Evolutionary conservation across 1,140 invertebrate species (phyloP), one percentile per base, ranked within the genome.

Genomic region (Drosophila pandora): DNA sequence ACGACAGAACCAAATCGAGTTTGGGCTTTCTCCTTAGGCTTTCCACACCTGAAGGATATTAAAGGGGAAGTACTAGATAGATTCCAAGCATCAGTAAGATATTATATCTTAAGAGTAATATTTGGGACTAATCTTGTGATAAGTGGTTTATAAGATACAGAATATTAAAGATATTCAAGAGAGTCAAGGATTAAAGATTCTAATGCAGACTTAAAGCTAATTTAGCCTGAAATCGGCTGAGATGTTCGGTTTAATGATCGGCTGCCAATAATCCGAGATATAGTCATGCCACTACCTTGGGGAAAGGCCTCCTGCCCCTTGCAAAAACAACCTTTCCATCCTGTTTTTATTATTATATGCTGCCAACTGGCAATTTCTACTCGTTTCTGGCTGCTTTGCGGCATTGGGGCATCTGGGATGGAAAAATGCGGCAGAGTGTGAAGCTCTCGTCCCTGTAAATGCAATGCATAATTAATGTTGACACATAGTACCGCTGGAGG

Each of bases 401-500:
- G 48, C 41, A 56, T 62, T 70, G 56, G 39, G 13, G 39, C 39
- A 32, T 34, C 30, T n/a, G 32, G 28, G 9, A 32, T 30, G 10
- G 13, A 39, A 53, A 58, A 10, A 28, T 32, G 61, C 39, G 30
- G 22, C 45, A 22, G n/a, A 23, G 30, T 37, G 55, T 49, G 48
- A 17, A 34, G 53, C 43, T 47, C 37, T 39, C 39, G 28, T 17
- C 32, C 50, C 37, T 32, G 41, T 43, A 41, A 53, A 37, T 41
- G 43, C 45, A 25, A 71, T 82, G 75, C 83, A 87, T 87, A 88
- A 88, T 87, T 88, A 79, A 87, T 87, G 81, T 88, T 79, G 75
- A 87, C 82, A 78, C 70, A 71, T 17, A 10, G 34, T n/a, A 10
- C 12, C 58, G 58, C 47, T 60, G 54, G 52, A 56, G 57, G 56